Evolutionary conservation across 2,113 vertebrate species (phyloP), one percentile per base, ranked within the genome.

Genomic region (Nycticryphes semicollaris): DNA sequence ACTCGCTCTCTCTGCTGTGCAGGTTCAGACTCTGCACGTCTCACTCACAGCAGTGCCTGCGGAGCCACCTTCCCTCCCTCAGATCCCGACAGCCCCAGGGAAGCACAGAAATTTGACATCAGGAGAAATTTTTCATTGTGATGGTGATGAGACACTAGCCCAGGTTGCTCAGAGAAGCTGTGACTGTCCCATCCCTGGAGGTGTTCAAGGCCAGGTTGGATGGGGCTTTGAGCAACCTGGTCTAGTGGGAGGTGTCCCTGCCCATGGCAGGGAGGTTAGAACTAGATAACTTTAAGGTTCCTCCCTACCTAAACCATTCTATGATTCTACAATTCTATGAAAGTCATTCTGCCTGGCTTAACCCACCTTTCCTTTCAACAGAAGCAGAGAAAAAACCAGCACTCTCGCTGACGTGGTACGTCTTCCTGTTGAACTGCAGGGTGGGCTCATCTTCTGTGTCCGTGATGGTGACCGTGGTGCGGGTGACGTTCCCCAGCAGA

Each of bases 401-500:
- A 10, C 98, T 99, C 96, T 99, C 99, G 2, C 99, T 99, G 94
- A 99, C 94, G 3, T 98, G 98, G 97, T 99, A 99, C 2, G 94
- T 97, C 96, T 98, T 99, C 98, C 98, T 99, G 90, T 98, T 97
- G 2, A 99, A 99, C 98, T 99, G 98, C 95, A 99, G 97, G 0
- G 98, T 99, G 53, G 99, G 99, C 70, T 99, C 99, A 1, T 99
- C 99, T 95, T 99, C 99, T 0, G 98, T 94, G 97, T 99, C 99
- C 0, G 94, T 97, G 97, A 99, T 98, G 96, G 98, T 97, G 93
- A 99, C 98, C 0, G 96, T 94, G 73, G 99, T 98, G 0, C 87
- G 98, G 10, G 98, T 99, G 97, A 98, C 72, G 1, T 95, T 97
- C 7, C 99, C 99, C 92, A 99, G 98, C 68, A 99, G 98, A 13